Conservation (phyloP, 2,888 invertebrate genomes). For the Trichogramma dendrolimi region DNA sequence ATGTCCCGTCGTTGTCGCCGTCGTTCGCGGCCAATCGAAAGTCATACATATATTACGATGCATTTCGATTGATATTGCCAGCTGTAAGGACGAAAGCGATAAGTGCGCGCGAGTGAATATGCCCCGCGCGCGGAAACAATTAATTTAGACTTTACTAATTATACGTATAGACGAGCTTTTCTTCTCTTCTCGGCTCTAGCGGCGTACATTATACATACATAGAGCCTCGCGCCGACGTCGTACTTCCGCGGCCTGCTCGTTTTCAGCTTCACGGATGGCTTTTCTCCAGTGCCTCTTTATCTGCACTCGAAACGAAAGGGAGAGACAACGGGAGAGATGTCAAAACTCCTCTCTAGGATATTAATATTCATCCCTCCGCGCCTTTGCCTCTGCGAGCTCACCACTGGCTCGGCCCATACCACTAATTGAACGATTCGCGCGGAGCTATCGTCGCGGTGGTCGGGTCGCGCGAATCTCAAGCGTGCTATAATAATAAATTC, state of each 20-base stretch:
- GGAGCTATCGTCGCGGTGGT: neutral
- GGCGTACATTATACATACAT: conserved; percentile 18
- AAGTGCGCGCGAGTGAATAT: conserved; percentile 33
- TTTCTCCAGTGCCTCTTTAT: conserved; percentile 22
- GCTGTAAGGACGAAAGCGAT: conserved; percentile 5
- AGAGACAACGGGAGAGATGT: conserved; percentile 35
- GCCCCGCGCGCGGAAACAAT: conserved; percentile 51
- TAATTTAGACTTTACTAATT: conserved; percentile 50
- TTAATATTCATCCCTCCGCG: conserved; percentile 38
- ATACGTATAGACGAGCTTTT: conserved; percentile 34
- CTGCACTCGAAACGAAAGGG: conserved; percentile 12
- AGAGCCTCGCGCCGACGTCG: conserved; percentile 20
- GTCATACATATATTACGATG: neutral
- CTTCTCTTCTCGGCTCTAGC: conserved; percentile 8
- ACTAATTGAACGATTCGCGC: conserved; percentile 26
- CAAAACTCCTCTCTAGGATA: conserved; percentile 48
- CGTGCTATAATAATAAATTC: neutral
- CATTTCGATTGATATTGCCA: too few relatives aligned
- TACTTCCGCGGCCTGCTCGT: neutral
- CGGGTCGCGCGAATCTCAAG: neutral
- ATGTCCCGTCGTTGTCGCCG: too few relatives aligned
- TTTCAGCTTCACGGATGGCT: too few relatives aligned
- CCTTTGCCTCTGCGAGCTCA: too few relatives aligned
- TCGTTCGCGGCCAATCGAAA: neutral
- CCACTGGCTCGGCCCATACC: too few relatives aligned